A percentile compares a stretch with the other conserved stretches of the same genome.
Conservation (phyloP, 1,140 invertebrate genomes). For the honey bee (Apis mellifera) region DNA sequence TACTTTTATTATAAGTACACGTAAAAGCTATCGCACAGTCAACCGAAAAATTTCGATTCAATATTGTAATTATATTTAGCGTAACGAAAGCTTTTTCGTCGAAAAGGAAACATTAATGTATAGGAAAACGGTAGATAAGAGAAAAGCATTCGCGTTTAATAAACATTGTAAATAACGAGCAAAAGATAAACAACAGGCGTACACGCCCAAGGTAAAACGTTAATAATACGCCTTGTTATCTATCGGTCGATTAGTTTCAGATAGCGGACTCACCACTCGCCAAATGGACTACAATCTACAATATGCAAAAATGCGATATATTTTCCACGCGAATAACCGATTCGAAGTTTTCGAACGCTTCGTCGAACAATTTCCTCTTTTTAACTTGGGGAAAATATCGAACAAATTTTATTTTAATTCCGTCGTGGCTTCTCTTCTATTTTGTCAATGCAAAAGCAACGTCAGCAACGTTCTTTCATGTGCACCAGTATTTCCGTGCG, state of each 20-base stretch:
- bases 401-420: constrained; percentile 8
- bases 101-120: background rate
- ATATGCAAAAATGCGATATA: background rate
- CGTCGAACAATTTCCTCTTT: background rate
- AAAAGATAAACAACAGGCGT: background rate
- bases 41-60: no score
- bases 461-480: background rate
- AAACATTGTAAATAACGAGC: background rate
- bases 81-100: background rate
- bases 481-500: background rate
- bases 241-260: background rate
- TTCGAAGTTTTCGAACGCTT: no score
- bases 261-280: background rate
- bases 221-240: constrained; percentile 2
- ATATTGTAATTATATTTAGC: background rate
- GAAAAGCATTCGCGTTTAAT: background rate
- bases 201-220: background rate
- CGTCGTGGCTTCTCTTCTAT: background rate
- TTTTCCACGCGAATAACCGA: no score
- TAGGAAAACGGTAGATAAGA: background rate
- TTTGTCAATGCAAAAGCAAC: background rate
- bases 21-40: background rate
- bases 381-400: background rate
- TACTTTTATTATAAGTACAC: fast-evolving
- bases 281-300: background rate